These are phyloP conservation scores for Neosilurus mollespiculum DNA, from an alignment of 2,797 vertebrate genomes.

Conservation along the genomic window DNA sequence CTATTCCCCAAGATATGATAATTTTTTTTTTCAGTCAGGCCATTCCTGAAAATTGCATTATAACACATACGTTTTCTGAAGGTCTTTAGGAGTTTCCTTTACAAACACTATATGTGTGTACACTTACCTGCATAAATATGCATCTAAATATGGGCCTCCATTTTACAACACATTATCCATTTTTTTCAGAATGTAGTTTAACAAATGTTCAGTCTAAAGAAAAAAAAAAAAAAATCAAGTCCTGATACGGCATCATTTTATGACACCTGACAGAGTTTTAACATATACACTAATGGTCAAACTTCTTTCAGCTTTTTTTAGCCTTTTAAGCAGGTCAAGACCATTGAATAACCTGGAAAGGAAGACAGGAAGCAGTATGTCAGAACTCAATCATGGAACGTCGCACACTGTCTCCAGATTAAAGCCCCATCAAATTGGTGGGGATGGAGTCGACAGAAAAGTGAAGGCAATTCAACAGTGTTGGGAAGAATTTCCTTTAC, in stretches of 20 bases:
- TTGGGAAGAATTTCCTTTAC: too few species aligned
- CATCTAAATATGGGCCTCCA: not conserved
- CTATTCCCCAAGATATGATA: constrained; percentile 22
- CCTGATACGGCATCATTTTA: not conserved
- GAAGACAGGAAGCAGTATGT: too few species aligned
- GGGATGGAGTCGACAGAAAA: too few species aligned
- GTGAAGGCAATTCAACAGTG: too few species aligned
- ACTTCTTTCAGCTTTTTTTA: too few species aligned
- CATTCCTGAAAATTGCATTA: not conserved
- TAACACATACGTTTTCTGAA: not conserved
- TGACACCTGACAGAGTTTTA: not conserved
- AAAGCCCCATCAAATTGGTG: too few species aligned
- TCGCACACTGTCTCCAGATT: too few species aligned
- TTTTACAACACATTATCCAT: not conserved
- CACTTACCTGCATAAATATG: not conserved
- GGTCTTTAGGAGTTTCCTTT: not conserved
- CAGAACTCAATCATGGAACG: too few species aligned
- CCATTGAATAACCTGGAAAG: too few species aligned
- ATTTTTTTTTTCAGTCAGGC: not conserved
- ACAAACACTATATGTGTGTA: not conserved
- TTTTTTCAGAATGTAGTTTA: not conserved
- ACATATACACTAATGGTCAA: not conserved
- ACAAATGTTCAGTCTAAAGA: not conserved
- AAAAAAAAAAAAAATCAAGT: not conserved
- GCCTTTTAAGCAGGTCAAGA: too few species aligned